Evolutionary conservation across 2,888 invertebrate species (phyloP), one percentile per base, ranked within the genome.

Genomic region (Trissonchulus sp.): DNA sequence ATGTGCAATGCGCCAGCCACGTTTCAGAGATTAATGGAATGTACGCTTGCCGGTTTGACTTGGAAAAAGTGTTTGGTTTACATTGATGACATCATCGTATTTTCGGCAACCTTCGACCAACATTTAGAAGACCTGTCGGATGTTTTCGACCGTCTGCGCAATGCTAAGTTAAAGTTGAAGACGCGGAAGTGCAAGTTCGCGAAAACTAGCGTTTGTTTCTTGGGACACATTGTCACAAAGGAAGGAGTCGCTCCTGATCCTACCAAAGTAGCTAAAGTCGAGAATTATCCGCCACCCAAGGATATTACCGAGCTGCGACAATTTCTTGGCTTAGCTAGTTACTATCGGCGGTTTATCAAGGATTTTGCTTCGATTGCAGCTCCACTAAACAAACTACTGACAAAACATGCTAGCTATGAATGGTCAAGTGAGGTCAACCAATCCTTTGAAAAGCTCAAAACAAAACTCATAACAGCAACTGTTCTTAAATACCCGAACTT

Each of bases 1-100:
- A n/a, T n/a, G n/a, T n/a, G n/a, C n/a, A n/a, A n/a, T n/a, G 76
- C 76, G 34, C 76, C 77, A 30, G 75, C 78, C 0, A 77, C 76
- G 8, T 79, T 79, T 48, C 76, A 79, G 73, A 38, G 77, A n/a
- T 72, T 77, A 3, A 73, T 73, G 23, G 63, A 73, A 69, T 30
- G 3, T 8, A 30, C 68, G 15, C 30, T 73, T 15, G 2, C 23
- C 8, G 71, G 33, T 23, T 31, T 69, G 8, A 18, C 15, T 18
- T 33, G 60, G 63, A 3, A 69, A 71, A 71, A 8, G 3, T 69
- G 73, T 35, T 72, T n/a, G n/a, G n/a, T n/a, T n/a, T n/a, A n/a
- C n/a, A n/a, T n/a, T n/a, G n/a, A n/a, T n/a, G n/a, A n/a, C n/a
- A n/a, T n/a, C n/a, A n/a, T n/a, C n/a, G n/a, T n/a, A n/a, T n/a